Conservation (phyloP, 37 sponge, comb jelly and placozoan genomes). For the Axinella damicornis region DNA sequence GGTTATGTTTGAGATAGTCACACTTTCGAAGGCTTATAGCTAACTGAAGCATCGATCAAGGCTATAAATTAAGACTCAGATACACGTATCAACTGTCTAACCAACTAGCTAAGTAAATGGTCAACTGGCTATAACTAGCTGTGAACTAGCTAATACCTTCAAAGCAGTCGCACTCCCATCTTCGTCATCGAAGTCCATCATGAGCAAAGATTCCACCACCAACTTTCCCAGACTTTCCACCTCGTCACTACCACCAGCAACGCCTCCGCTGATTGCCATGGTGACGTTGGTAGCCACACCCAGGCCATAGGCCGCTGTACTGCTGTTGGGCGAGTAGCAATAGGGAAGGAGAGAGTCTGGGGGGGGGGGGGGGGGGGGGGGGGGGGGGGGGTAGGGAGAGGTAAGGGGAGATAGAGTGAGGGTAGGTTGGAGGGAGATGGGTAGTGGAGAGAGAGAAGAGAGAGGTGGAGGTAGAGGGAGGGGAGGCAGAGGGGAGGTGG, state of each 20-base stretch:
- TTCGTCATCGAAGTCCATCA: neutral
- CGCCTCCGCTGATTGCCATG: slow-evolving; percentile 31
- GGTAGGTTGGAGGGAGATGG: too few species aligned
- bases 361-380: neutral
- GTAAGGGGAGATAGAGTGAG: neutral
- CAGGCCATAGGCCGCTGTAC: slow-evolving; percentile 38
- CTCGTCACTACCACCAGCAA: neutral
- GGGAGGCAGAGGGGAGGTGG: neutral
- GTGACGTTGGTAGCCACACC: slow-evolving; percentile 39
- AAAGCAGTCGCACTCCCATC: neutral
- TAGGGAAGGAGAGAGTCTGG: slow-evolving; percentile 12
- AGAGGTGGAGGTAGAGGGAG: neutral
- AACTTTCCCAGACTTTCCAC: slow-evolving; percentile 16
- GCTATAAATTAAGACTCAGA: too few species aligned
- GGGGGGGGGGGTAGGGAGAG: neutral
- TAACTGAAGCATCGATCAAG: too few species aligned
- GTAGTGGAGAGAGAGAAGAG: too few species aligned
- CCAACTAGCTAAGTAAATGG: too few species aligned
- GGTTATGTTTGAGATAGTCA: too few species aligned
- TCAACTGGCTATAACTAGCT: too few species aligned
- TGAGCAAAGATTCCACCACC: slow-evolving; percentile 22
- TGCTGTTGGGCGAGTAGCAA: slow-evolving; percentile 38
- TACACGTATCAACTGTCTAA: too few species aligned
- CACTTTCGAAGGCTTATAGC: too few species aligned
- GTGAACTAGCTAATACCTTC: neutral